phyloP scores from a whole-genome alignment of 2,888 invertebrate genomes.

The Coelopa pilipes region DNA sequence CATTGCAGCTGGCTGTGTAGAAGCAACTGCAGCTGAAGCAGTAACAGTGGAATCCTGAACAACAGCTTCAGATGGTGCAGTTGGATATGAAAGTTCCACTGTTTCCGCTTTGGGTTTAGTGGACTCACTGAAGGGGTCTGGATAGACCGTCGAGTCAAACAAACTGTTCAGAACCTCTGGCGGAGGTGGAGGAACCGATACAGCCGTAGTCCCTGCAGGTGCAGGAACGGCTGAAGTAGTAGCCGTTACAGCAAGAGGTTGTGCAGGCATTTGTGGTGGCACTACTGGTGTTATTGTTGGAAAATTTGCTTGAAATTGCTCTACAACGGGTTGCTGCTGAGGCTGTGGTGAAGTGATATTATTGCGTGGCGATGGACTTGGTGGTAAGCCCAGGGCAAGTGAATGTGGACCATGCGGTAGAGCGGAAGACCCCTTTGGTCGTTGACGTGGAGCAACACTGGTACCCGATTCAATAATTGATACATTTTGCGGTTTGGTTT shows the following conservation, averaged over 20 bases:
- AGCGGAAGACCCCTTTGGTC: constrained; percentile 76
- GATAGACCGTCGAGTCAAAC: constrained; percentile 74
- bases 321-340: constrained; percentile 59
- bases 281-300: constrained; percentile 56
- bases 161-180: constrained; percentile 69
- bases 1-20: constrained; percentile 61
- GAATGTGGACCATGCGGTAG: constrained; percentile 64
- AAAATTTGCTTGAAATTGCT: constrained; percentile 66
- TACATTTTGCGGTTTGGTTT: constrained; percentile 65
- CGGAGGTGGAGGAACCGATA: constrained; percentile 36
- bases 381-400: constrained; percentile 69
- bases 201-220: constrained; percentile 25
- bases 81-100: constrained; percentile 36
- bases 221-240: constrained; percentile 40
- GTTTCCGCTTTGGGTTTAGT: constrained; percentile 38
- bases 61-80: constrained; percentile 41
- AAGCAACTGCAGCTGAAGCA: constrained; percentile 33
- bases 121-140: constrained; percentile 76
- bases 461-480: constrained; percentile 75
- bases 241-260: constrained; percentile 36
- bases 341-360: constrained; percentile 66
- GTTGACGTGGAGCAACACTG: constrained; percentile 83
- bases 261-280: constrained; percentile 47
- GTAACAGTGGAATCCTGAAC: constrained; percentile 39
- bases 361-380: constrained; percentile 69